Base-by-base conservation (phyloP, 1,140 invertebrate genomes). In the Caligus rogercresseyi region DNA sequence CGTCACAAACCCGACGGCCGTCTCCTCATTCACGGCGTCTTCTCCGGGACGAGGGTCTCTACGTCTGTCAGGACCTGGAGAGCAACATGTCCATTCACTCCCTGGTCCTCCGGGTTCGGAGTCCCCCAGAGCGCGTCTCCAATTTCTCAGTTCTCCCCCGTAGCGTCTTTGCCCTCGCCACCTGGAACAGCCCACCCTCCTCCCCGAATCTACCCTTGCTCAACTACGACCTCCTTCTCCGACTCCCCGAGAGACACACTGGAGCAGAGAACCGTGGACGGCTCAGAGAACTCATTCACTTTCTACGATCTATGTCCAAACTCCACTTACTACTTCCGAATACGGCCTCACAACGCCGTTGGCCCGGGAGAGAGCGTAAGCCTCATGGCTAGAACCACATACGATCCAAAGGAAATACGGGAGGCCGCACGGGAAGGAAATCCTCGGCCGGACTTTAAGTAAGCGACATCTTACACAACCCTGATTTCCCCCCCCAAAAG, bases 241-340 rank as follows among this genome's bases (percentile, higher is more conserved):
- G 31, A 43, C 31, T 43, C 31, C 7, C 7, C n/a, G 31, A 43
- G 31, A 43, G 31, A 43, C n/a, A 7, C n/a, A n/a, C 7, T 11
- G 31, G 31, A 43, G 31, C n/a, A 11, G 31, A 43, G n/a, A n/a
- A 43, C 31, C 2, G 26, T 25, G 24, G 26, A 31, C 7, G 24
- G 20, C 16, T 3, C 21, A 16, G 21, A 25, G 18, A 26, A 21
- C 24, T 15, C 57, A 1, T 11, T n/a, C 15, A 60, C 57, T 1
- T 24, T 60, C 18, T 60, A 60, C 26, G 15, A 31, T 18, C 16
- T 60, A 25, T n/a, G 16, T 18, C 57, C 57, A 15, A 60, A 60
- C 26, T 60, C 57, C 21, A 60, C 57, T 13, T 60, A 60, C 51
- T 60, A 26, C n/a, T 60, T 60, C 51, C 57, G 57, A 3, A 25